Evolutionary conservation across 2,797 vertebrate species (phyloP), one percentile per base, ranked within the genome.

Genomic region (Pseudochromis fuscus): DNA sequence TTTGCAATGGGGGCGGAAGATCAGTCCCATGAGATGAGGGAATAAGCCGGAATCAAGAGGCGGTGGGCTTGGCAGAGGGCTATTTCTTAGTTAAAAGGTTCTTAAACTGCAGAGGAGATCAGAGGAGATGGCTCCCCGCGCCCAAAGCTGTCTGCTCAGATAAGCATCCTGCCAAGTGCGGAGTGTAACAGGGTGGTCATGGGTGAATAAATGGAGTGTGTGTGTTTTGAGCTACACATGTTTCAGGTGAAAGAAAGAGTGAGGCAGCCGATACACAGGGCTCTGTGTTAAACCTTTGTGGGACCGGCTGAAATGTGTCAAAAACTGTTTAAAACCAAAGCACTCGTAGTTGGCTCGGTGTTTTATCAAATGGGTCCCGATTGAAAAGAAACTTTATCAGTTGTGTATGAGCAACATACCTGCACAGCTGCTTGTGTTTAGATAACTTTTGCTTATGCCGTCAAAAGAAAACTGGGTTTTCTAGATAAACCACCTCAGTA

Each of bases 71-170:
- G 84, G 88, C 78, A 77, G 76, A 85, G 74, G 87, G 83, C 86
- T 85, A 84, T 89, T 92, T 91, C 87, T 89, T 86, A 92, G 91
- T 92, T 93, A 92, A 93, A 93, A 91, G 92, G 91, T 83, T 92
- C 89, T 90, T 91, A 91, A 92, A 93, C 89, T 90, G 89, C 87
- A 90, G 87, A 82, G 81, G 77, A 90, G 89, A 92, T 92, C 91
- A 93, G 84, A 89, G 83, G 85, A 89, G 91, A 90, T 88, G 86
- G 87, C 86, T 90, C 86, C 79, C 77, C 30, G 82, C 50, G 65
- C 82, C 81, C 86, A 84, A 85, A 90, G 88, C 91, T 89, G 89
- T 91, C 89, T 87, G 87, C 67, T 81, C 83, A 88, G 90, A 92
- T 92, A 92, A 93, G 89, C 85, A 89, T 92, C 87, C 91, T 83